Conservation (phyloP, 2,797 vertebrate species). For the Neosalanx taihuensis region DNA sequence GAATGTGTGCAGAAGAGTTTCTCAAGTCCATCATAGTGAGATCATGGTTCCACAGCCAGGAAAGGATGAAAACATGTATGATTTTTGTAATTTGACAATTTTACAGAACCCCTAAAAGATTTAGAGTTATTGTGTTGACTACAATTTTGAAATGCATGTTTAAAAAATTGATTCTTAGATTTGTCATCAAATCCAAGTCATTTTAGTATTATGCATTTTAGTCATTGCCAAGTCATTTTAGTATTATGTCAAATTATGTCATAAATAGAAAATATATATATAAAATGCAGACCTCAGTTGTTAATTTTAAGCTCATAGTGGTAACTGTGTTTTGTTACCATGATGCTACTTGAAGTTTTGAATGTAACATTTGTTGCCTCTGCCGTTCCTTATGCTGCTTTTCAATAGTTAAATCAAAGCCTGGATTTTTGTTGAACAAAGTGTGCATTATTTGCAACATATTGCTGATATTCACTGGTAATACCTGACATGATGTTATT, state of each 20-base stretch:
- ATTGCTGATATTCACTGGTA: slow-evolving; percentile 37
- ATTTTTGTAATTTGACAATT: slow-evolving; percentile 6
- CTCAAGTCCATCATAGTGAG: neutral
- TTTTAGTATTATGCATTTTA: neutral
- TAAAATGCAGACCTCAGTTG: neutral
- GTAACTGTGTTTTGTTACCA: slow-evolving; percentile 44
- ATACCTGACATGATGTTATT: slow-evolving; percentile 58
- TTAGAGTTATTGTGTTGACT: slow-evolving; percentile 11
- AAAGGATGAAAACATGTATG: neutral
- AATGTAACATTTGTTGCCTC: slow-evolving; percentile 62
- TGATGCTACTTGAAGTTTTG: slow-evolving; percentile 55
- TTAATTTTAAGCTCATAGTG: slow-evolving; percentile 16
- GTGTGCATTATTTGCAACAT: slow-evolving; percentile 26
- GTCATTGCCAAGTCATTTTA: neutral
- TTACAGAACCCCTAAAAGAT: neutral
- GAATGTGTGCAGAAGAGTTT: neutral
- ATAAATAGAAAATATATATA: neutral
- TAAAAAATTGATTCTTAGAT: neutral
- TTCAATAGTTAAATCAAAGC: slow-evolving; percentile 62
- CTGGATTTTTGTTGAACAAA: slow-evolving; percentile 55
- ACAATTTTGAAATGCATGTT: slow-evolving; percentile 13
- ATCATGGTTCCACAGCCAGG: neutral
- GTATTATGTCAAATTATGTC: neutral
- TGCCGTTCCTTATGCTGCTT: slow-evolving; percentile 57
- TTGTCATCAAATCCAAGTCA: neutral